A percentile compares a stretch with the other conserved stretches of the same genome.
phyloP scores from a whole-genome alignment of 1,140 invertebrate species.

The Drosophila cardini region DNA sequence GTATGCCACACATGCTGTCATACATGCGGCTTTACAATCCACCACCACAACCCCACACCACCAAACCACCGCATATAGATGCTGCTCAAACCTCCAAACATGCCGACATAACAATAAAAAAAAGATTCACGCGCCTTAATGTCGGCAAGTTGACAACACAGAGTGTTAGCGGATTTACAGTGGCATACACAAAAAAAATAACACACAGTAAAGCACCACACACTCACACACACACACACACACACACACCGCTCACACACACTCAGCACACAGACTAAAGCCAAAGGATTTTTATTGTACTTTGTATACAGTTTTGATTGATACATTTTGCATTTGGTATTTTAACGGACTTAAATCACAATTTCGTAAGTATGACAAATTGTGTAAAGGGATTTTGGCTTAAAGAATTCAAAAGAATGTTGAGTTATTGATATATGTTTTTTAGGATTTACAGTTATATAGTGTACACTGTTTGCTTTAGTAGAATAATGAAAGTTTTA shows the following conservation, averaged over 20 bases:
- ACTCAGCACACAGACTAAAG: conserved; percentile 18
- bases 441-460: neutral
- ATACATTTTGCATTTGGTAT: conserved; percentile 70
- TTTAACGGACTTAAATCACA: conserved; percentile 53
- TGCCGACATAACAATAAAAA: conserved; percentile 73
- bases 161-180: conserved; percentile 80
- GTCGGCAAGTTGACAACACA: conserved; percentile 74
- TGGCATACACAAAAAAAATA: conserved; percentile 11
- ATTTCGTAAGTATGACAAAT: conserved; percentile 69
- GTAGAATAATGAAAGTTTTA: neutral
- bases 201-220: too few relatives aligned
- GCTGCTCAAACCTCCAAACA: conserved; percentile 47
- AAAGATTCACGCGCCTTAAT: conserved; percentile 76
- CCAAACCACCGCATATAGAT: neutral
- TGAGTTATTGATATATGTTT: neutral
- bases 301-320: conserved; percentile 69
- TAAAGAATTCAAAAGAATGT: conserved; percentile 22
- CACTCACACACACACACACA: conserved; percentile 4
- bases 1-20: conserved; percentile 59
- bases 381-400: conserved; percentile 6
- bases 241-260: neutral
- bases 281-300: conserved; percentile 55
- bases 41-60: conserved; percentile 7
- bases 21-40: conserved; percentile 48
- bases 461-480: neutral